Percentiles rank a stretch among this genome's conserved stretches.
Conservation (phyloP, 2,888 invertebrate genomes). For the Eumerus sabulonum region DNA sequence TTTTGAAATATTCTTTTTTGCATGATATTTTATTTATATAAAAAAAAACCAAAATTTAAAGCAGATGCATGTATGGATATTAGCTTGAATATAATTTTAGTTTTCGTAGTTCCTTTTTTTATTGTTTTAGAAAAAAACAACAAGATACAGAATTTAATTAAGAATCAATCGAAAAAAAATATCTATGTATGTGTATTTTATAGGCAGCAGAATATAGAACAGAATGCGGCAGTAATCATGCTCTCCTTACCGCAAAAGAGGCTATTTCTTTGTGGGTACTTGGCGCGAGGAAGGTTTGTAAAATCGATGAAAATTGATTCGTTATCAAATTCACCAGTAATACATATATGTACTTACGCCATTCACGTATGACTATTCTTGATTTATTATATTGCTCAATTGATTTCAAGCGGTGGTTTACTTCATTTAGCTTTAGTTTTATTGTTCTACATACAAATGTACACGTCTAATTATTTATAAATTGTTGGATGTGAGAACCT, state of each 20-base stretch:
- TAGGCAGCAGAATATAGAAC: slow-evolving; percentile 79
- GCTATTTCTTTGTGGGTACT: slow-evolving; percentile 96
- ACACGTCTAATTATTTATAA: slow-evolving; percentile 6
- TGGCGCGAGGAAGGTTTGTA: slow-evolving; percentile 92
- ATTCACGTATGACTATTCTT: slow-evolving; percentile 14
- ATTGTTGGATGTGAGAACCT: slow-evolving; percentile 55
- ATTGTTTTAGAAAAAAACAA: slow-evolving; percentile 29
- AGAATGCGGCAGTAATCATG: slow-evolving; percentile 84
- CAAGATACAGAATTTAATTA: slow-evolving; percentile 9
- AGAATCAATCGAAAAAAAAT: slow-evolving; percentile 49
- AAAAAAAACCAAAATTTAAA: slow-evolving; percentile 2
- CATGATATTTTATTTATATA: slow-evolving; percentile 27
- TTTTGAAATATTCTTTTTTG: slow-evolving; percentile 26
- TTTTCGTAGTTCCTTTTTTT: slow-evolving; percentile 28
- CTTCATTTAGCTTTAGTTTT: slow-evolving; percentile 14
- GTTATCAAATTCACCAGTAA: slow-evolving; percentile 8
- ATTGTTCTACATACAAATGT: slow-evolving; percentile 14
- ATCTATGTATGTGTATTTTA: slow-evolving; percentile 73
- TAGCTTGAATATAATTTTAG: slow-evolving; percentile 38
- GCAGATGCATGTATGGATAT: slow-evolving; percentile 29
- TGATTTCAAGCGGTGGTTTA: neutral
- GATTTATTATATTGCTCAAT: slow-evolving; percentile 5
- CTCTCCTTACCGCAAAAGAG: slow-evolving; percentile 95
- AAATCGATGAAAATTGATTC: slow-evolving; percentile 66
- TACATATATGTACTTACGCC: neutral